Conservation (phyloP, 53 echinoderm and acorn worm species). For the Glandiceps talaboti region DNA sequence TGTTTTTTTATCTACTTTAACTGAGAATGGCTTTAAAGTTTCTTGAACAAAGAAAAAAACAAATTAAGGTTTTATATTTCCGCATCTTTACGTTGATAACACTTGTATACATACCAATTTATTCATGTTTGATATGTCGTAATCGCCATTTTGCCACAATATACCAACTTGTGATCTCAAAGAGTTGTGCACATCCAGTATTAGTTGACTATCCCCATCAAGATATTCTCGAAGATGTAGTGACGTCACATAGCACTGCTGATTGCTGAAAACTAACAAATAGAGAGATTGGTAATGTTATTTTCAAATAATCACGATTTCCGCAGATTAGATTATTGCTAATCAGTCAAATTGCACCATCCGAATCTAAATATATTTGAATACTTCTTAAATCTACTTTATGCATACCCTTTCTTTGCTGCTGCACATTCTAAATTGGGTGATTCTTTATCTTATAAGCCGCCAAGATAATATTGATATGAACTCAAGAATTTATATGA, state of each 20-base stretch:
- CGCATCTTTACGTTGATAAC: too few species aligned
- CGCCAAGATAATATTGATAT: too few species aligned
- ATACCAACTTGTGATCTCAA: slow-evolving; percentile 40
- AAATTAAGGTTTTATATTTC: neutral
- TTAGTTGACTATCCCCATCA: slow-evolving; percentile 23
- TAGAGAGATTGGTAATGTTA: neutral
- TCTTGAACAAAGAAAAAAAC: neutral
- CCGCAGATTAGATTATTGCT: too few species aligned
- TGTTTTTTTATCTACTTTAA: too few species aligned
- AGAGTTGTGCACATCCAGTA: slow-evolving; percentile 35
- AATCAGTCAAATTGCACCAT: too few species aligned
- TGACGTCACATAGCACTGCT: slow-evolving; percentile 1
- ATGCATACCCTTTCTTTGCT: too few species aligned
- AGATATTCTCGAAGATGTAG: slow-evolving; percentile 3
- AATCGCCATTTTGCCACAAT: slow-evolving; percentile 20
- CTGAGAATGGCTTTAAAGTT: too few species aligned
- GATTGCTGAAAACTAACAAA: neutral
- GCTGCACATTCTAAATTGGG: too few species aligned
- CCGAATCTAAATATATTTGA: too few species aligned
- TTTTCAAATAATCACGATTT: neutral
- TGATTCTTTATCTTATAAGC: too few species aligned
- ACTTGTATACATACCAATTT: slow-evolving; percentile 59
- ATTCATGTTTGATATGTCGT: slow-evolving; percentile 35
- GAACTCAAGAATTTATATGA: too few species aligned
- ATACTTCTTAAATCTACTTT: too few species aligned